These are phyloP conservation scores for Tortricodes alternella DNA, from an alignment of 2,888 invertebrate genomes.

Conservation along the genomic window DNA sequence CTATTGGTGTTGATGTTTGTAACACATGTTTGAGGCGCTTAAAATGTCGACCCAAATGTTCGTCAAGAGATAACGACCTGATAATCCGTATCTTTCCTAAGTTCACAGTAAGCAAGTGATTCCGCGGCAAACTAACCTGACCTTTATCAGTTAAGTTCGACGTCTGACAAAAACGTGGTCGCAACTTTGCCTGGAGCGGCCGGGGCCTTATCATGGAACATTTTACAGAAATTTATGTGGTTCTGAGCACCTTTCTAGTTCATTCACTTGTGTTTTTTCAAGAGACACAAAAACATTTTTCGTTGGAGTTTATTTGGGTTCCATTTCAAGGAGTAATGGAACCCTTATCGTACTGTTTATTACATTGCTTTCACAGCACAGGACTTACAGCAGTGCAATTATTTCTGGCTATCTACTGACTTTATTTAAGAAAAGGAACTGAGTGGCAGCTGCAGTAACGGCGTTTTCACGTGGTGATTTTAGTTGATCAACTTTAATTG, in stretches of 20 bases:
- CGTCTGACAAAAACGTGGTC: slow-evolving; percentile 55
- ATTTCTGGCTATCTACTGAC: too few species aligned
- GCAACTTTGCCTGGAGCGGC: slow-evolving; percentile 57
- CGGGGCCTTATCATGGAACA: slow-evolving; percentile 72
- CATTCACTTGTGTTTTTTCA: slow-evolving; percentile 12
- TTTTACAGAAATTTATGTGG: slow-evolving; percentile 74
- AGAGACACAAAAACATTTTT: slow-evolving; percentile 26
- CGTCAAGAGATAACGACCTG: slow-evolving; percentile 7
- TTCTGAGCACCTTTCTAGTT: slow-evolving; percentile 41
- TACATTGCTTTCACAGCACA: neutral
- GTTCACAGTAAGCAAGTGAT: slow-evolving; percentile 63
- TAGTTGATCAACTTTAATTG: too few species aligned
- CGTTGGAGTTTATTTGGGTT: slow-evolving; percentile 16
- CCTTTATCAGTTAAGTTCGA: slow-evolving; percentile 59
- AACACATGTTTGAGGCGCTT: neutral
- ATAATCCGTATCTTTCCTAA: slow-evolving; percentile 49
- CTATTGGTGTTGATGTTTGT: too few species aligned
- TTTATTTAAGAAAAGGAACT: too few species aligned
- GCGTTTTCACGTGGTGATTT: too few species aligned
- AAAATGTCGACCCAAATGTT: slow-evolving; percentile 1
- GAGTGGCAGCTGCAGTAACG: too few species aligned
- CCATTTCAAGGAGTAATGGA: slow-evolving; percentile 2
- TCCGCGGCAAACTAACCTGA: slow-evolving; percentile 29
- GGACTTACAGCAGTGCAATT: neutral
- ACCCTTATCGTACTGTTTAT: slow-evolving; percentile 13